These are phyloP conservation scores for Caenorhabditis drosophilae DNA, from an alignment of 2,888 invertebrate species.

Conservation along the genomic window DNA sequence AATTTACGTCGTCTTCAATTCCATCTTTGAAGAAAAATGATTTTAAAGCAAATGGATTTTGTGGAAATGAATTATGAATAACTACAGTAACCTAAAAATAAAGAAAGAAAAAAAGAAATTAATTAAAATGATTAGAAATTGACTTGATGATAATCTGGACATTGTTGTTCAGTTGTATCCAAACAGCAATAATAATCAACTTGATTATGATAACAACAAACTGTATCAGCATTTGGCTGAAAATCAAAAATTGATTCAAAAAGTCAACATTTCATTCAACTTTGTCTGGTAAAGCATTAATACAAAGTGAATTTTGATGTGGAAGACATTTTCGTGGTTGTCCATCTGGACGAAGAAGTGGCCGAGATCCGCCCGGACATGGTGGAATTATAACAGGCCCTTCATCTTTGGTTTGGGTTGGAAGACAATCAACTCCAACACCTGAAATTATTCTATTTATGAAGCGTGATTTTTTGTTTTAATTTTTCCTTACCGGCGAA, in stretches of 20 bases:
- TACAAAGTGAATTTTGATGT: constrained; percentile 66
- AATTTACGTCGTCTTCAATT: constrained; percentile 51
- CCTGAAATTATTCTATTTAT: too few species aligned
- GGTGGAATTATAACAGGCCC: constrained; percentile 36
- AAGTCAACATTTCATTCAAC: constrained; percentile 11
- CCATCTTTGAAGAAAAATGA: constrained; percentile 67
- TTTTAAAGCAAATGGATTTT: constrained; percentile 62
- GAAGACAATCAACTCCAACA: too few species aligned
- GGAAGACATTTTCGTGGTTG: constrained; percentile 66
- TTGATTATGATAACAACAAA: constrained; percentile 68
- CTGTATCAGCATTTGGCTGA: constrained; percentile 64
- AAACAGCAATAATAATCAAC: constrained; percentile 68
- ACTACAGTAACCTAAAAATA: constrained; percentile 62
- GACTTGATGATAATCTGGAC: constrained; percentile 65
- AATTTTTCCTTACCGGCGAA: too few species aligned
- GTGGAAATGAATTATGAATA: constrained; percentile 67
- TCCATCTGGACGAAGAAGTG: constrained; percentile 61
- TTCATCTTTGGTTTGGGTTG: constrained; percentile 21
- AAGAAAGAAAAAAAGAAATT: neutral
- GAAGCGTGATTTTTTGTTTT: too few species aligned
- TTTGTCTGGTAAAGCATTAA: constrained; percentile 65
- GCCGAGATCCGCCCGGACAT: constrained; percentile 51
- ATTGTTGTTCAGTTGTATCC: constrained; percentile 60
- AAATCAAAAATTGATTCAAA: constrained; percentile 8
- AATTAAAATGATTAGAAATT: neutral